Evolutionary conservation across 30 jellyfish, hydroid and myxozoan species (phyloP), one percentile per base, ranked within the genome.

Genomic region (Mastigias papua): DNA sequence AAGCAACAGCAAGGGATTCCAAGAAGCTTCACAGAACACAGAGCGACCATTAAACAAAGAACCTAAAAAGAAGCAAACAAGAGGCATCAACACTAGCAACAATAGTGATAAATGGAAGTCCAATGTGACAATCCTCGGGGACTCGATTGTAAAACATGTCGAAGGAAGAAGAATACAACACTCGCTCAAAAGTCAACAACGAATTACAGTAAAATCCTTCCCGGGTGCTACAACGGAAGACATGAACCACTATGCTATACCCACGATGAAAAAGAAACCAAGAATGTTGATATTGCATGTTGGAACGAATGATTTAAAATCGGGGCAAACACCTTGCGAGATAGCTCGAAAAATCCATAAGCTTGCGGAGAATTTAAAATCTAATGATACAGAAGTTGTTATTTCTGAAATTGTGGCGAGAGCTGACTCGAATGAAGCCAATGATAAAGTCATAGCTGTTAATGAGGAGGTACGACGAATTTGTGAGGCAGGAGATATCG

Each of bases 161-260:
- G 60, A 46, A 46, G 60, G 60, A 46, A 46, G 60, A 46, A 46
- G 16, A 46, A 46, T 46, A 46, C 73, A n/a, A 61, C 73, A 61
- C 33, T 61, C 73, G 73, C 73, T 61, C 73, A 26, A 61, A 61
- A 61, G 9, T 61, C 73, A 61, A 61, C n/a, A 61, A 26, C 73
- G 33, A 61, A 61, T 26, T 4, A 61, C 79, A 9, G 79, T 31
- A 27, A 68, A 68, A 68, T 68, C 51, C 79, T 68, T 68, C 79
- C 79, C 79, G 79, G 79, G 79, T 68, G 79, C 79, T 31, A 68
- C 54, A 27, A 68, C 79, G 79, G 51, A 68, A 68, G 82, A 71
- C 49, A 66, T 66, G 78, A 66, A 66, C n/a, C 78, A 22, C 82
- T 71, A 28, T 37, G 82, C 79, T 68, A 68, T 30, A 71, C 82